Base-by-base conservation (phyloP, 2,888 invertebrate species). In the Sipunculus nudus region DNA sequence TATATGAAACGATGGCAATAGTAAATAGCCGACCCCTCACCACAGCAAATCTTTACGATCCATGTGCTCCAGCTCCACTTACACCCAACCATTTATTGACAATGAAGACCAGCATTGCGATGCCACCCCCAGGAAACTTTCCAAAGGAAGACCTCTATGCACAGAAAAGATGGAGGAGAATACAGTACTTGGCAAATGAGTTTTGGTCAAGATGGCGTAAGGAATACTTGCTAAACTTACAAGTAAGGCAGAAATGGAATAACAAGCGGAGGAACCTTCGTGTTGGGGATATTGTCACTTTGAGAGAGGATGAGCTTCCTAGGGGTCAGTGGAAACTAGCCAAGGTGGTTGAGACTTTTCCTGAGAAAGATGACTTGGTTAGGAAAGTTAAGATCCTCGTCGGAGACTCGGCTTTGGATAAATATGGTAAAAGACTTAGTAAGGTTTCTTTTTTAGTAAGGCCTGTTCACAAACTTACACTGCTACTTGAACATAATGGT, bases 291-390 rank as follows among this genome's bases (percentile, higher is more conserved):
- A 28, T 63, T 6, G 65, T 65, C 10, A 25, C 63, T 26, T 32
- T 65, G 1, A 48, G 52, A 31, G 62, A 65, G 40, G 62, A 59
- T 16, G 43, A 55, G 39, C 16, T 53, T 2, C 45, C 55, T 5
- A 32, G 63, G 21, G 56, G 53, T 23, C 13, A 35, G 10, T 65
- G 62, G 59, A 31, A n/a, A 32, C 23, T 63, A 23, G 49, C 57
- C 10, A n/a, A 28, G n/a, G 52, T 57, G 8, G 5, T 29, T 4
- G 43, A 52, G 35, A 40, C 57, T 28, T 19, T 21, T 25, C 38
- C 48, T 25, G 28, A 26, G 1, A 49, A 65, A 23, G 57, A 66
- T 62, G 74, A 77, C 76, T n/a, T 47, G 8, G 67, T 66, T 26
- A 29, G 61, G 10, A 62, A 53, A 35, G 67, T 66, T n/a, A 66